Evolutionary conservation across 2,113 vertebrate species (phyloP).

Genomic region (Osmerus mordax): DNA sequence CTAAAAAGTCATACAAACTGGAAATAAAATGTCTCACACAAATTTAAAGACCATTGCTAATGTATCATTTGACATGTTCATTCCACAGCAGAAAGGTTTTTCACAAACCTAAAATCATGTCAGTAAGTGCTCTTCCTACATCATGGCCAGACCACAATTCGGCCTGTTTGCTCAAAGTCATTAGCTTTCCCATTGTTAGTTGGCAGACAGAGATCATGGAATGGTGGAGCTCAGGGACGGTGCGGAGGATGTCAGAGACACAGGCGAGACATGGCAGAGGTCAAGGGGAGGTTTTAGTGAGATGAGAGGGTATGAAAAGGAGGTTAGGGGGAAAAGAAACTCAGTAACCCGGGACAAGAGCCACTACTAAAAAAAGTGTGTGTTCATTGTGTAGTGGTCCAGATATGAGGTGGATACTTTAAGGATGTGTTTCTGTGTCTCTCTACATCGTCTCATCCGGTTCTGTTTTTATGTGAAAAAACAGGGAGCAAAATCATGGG

Average conservation of each 20-base stretch:
- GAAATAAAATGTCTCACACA: not conserved
- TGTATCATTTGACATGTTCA: not conserved
- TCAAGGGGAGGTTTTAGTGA: conserved; percentile 45
- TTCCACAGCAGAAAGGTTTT: not conserved
- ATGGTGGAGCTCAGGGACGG: conserved; percentile 58
- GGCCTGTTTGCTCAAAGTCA: conserved; percentile 12
- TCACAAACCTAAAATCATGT: not conserved
- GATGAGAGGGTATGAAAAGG: conserved; percentile 46
- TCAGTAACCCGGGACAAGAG: conserved; percentile 24
- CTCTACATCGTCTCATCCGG: conserved; percentile 51
- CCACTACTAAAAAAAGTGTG: not conserved
- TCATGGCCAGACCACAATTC: not conserved
- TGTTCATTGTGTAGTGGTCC: too few relatives aligned
- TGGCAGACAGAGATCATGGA: conserved; percentile 51
- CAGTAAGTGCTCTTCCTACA: not conserved
- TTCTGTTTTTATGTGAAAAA: conserved; percentile 5
- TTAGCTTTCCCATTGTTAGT: conserved; percentile 48
- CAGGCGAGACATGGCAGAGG: conserved; percentile 57
- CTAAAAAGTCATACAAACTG: not conserved
- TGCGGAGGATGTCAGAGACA: conserved; percentile 58
- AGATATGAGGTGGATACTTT: too few relatives aligned
- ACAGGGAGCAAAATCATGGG: conserved; percentile 44
- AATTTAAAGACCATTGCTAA: not conserved
- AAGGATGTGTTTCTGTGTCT: conserved; percentile 26
- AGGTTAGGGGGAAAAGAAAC: conserved; percentile 40